Evolutionary conservation across 2,797 vertebrate species (phyloP), one percentile per base, ranked within the genome.

Genomic region (Nannoperca obscura): DNA sequence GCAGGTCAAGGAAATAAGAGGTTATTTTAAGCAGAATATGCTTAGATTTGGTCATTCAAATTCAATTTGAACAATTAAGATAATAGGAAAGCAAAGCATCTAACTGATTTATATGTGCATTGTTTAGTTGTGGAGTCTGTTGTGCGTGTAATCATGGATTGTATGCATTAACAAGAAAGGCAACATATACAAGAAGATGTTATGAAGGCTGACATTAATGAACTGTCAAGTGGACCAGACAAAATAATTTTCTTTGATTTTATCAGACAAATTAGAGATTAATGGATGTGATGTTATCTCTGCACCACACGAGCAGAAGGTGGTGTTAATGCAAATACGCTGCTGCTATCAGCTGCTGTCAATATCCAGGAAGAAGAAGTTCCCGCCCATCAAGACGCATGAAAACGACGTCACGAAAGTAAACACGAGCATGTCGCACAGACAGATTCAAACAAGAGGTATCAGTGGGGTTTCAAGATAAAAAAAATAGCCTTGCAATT

Each of bases 381-480:
- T 1, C 10, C 65, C 66, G 24, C 71, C 81, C 53, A 67, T 40
- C 7, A 0, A 65, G 86, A 49, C 87, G 84, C 81, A 40, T 7
- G 36, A 52, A 65, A 71, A 62, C 13, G 12, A 87, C 86, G 81
- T 86, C 54, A 80, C 72, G 47, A 75, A 87, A 64, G 93, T 95
- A 95, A 95, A 95, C 93, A 95, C 86, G 42, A 90, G 52, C 65
- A 91, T 89, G 89, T 91, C 88, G 76, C 81, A 90, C 47, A 89
- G 90, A 75, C 86, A 79, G 58, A 85, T 24, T 52, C 86, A 89
- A 55, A 22, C 59, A 1, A 91, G 86, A 93, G 92, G 89, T 92
- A 86, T n/a, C 4, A 4, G 1, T 20, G 1, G 0, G 7, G 61
- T 65, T 62, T 10, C 1, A 12, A 1, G 0, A 0, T 38, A 11